Base-by-base conservation (phyloP, 2,113 vertebrate genomes). In the Cathartes aura region DNA sequence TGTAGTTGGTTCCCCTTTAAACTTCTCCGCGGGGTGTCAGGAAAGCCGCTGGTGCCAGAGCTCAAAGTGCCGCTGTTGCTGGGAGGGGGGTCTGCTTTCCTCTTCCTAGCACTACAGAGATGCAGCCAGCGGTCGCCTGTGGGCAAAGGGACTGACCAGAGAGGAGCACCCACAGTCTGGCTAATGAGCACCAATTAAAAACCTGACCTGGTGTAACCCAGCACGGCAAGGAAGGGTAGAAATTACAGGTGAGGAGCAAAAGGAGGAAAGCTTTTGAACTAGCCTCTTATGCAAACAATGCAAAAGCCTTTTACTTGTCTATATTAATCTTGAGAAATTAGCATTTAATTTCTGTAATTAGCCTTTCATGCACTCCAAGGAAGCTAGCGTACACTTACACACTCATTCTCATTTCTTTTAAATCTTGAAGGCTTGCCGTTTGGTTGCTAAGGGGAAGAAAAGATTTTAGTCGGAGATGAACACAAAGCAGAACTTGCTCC, bases 281-380 rank as follows among this genome's bases (percentile, higher is more conserved):
- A 89, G 64, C 81, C 87, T 75, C 38, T 89, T 73, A 68, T 9
- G 78, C 70, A 85, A 95, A 96, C n/a, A 93, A 76, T 3, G 36
- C 40, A 92, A 82, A 85, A 91, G 19, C 73, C 60, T 91, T 95
- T 82, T 67, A 67, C 72, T 87, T 94, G 64, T 42, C 53, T 82
- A 45, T 93, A 92, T 91, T 87, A 96, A 91, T 96, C 66, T 82
- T 45, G 36, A 60, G 42, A 94, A 95, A 96, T 97, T 94, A 95
- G 78, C 96, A 96, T 97, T 97, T 95, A 92, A 95, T 97, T 95
- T 97, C 95, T 95, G 89, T 89, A 95, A 96, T 97, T 96, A 96
- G 93, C 87, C 62, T 80, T 96, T 96, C 94, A 87, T 24, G 70
- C 53, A 82, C 76, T 90, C 66, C 16, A 30, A 95, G 94, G 91